These are phyloP conservation scores for Caerostris extrusa DNA, from an alignment of 1,140 invertebrate species.

Conservation along the genomic window DNA sequence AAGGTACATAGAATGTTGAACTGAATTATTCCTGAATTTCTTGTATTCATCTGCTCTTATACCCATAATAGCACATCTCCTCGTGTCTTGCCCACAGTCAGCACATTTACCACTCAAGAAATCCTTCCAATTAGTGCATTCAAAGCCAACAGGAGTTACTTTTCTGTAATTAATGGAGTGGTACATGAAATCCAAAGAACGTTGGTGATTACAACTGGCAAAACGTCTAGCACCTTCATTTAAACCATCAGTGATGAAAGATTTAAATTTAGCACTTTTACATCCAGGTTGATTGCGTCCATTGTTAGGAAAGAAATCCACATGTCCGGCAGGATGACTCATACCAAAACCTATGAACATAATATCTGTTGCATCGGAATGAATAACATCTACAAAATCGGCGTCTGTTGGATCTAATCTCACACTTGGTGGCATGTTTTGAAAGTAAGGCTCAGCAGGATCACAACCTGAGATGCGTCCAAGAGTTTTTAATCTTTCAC, in stretches of 20 bases:
- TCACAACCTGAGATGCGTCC: conserved; percentile 85
- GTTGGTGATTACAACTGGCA: conserved; percentile 92
- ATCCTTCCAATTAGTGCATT: conserved; percentile 78
- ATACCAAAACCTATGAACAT: conserved; percentile 77
- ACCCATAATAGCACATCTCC: conserved; percentile 78
- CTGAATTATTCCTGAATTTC: conserved; percentile 59
- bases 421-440: conserved; percentile 90
- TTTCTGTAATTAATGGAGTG: conserved; percentile 84
- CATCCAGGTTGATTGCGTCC: conserved; percentile 79
- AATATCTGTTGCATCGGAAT: conserved; percentile 87
- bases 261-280: conserved; percentile 53
- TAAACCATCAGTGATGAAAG: conserved; percentile 61
- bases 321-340: conserved; percentile 76
- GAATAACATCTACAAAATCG: conserved; percentile 91
- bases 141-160: conserved; percentile 75
- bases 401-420: conserved; percentile 91
- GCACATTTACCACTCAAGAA: conserved; percentile 79
- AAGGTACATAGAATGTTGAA: conserved; percentile 67
- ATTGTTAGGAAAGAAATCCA: conserved; percentile 79
- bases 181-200: conserved; percentile 94
- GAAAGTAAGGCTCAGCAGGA: conserved; percentile 93
- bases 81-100: conserved; percentile 78
- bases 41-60: conserved; percentile 74
- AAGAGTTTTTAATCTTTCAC: conserved; percentile 79
- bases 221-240: conserved; percentile 86